Conservation (phyloP, 2,888 invertebrate species). For the Zelleria hepariella region DNA sequence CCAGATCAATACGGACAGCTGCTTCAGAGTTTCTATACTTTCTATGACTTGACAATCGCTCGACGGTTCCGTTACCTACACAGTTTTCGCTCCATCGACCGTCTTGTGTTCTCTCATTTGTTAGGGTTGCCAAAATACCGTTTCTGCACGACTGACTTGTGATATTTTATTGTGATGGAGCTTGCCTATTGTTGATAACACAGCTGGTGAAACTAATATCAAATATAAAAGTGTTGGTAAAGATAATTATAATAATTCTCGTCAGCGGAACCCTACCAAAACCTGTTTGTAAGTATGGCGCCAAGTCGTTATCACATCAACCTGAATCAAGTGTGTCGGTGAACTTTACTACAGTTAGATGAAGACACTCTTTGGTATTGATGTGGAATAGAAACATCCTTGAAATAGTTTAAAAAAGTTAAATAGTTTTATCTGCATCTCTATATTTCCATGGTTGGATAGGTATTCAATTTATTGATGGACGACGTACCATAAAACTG, state of each 20-base stretch:
- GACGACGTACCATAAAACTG: background rate
- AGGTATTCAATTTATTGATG: too few relatives aligned
- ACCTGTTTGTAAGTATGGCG: background rate
- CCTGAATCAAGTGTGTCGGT: background rate
- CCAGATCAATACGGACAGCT: background rate
- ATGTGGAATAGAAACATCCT: background rate
- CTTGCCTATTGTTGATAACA: background rate
- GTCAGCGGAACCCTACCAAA: background rate
- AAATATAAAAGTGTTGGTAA: too few relatives aligned
- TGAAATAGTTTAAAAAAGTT: too few relatives aligned
- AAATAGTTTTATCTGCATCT: too few relatives aligned
- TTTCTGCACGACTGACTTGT: background rate
- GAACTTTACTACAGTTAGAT: background rate
- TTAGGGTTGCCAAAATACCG: background rate
- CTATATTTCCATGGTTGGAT: too few relatives aligned
- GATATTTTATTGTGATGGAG: background rate
- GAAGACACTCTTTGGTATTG: background rate
- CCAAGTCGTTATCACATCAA: background rate
- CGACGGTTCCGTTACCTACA: background rate
- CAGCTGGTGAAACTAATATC: background rate
- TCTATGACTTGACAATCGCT: background rate
- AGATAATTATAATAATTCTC: too few relatives aligned
- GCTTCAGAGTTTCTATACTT: background rate
- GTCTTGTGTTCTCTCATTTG: background rate
- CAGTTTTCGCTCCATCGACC: background rate